Percentiles rank a stretch among this genome's conserved stretches.
These are phyloP conservation scores for Ceramica pisi DNA, from an alignment of 2,888 invertebrate species.

Conservation along the genomic window DNA sequence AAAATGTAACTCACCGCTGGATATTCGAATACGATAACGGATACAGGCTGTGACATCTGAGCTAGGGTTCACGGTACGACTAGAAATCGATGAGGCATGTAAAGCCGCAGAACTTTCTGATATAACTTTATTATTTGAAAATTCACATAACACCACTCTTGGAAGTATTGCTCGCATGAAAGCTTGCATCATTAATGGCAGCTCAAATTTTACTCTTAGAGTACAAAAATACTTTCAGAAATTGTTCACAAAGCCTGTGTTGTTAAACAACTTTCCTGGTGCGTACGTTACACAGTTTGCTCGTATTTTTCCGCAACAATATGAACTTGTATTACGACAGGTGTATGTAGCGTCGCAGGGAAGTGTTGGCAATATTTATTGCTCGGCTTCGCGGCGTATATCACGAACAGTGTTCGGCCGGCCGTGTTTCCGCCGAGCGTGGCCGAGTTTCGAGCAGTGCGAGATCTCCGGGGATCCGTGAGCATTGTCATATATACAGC, in stretches of 20 bases:
- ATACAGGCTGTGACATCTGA: constrained; percentile 8
- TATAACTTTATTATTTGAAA: constrained; percentile 14
- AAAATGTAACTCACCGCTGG: too few relatives aligned
- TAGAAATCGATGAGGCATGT: constrained; percentile 38
- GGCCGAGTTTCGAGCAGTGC: constrained; percentile 81
- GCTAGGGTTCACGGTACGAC: neutral
- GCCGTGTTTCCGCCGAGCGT: constrained; percentile 74
- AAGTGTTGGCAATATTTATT: constrained; percentile 64
- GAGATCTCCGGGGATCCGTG: constrained; percentile 79
- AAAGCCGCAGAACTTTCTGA: constrained; percentile 17
- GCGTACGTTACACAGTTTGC: constrained; percentile 37
- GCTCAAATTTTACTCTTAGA: neutral
- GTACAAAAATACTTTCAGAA: constrained; percentile 31
- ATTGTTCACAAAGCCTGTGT: constrained; percentile 25
- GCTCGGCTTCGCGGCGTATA: constrained; percentile 52
- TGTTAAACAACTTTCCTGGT: constrained; percentile 46
- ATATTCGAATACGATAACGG: neutral
- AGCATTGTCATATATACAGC: constrained; percentile 74
- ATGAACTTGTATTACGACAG: constrained; percentile 37
- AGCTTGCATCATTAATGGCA: constrained; percentile 12
- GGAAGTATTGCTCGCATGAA: constrained; percentile 4
- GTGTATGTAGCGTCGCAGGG: constrained; percentile 38
- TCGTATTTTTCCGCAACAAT: constrained; percentile 45
- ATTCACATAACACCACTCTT: constrained; percentile 14
- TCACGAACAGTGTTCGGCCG: constrained; percentile 70